phyloP scores from a whole-genome alignment of 2,797 vertebrate species.

The Aselliscus stoliczkanus region DNA sequence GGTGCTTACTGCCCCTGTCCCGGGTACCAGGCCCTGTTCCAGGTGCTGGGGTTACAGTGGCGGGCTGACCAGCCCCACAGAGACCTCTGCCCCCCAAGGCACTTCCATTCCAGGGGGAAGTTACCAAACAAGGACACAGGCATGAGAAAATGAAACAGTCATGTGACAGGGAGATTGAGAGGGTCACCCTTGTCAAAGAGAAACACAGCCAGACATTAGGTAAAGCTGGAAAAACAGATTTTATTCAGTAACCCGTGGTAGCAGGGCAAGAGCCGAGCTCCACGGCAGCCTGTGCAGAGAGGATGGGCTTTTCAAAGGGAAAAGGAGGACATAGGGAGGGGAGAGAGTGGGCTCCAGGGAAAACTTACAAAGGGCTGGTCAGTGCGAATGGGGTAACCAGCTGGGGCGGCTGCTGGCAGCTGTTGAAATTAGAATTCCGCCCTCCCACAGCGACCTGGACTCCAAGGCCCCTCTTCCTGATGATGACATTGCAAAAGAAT shows the following conservation, averaged over 20 bases:
- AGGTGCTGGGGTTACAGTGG: no score
- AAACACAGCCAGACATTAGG: background rate
- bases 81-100: rapidly evolving
- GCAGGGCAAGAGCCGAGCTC: background rate
- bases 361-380: rapidly evolving
- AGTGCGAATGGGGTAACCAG: rapidly evolving
- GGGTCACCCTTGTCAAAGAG: background rate
- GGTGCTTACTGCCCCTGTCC: background rate
- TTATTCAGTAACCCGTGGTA: background rate
- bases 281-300: background rate
- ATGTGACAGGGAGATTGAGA: background rate
- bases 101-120: background rate
- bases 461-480: background rate
- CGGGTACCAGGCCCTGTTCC: rapidly evolving
- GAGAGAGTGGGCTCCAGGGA: rapidly evolving
- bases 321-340: rapidly evolving
- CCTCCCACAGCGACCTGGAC: background rate
- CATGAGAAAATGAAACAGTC: background rate
- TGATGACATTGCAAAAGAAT: background rate
- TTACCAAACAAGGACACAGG: background rate
- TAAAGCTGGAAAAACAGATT: background rate
- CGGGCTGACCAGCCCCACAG: background rate
- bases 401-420: rapidly evolving
- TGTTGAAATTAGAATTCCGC: background rate
- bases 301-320: background rate